Evolutionary conservation across 2,888 invertebrate genomes (phyloP).

Genomic region (Halocaridina rubra): DNA sequence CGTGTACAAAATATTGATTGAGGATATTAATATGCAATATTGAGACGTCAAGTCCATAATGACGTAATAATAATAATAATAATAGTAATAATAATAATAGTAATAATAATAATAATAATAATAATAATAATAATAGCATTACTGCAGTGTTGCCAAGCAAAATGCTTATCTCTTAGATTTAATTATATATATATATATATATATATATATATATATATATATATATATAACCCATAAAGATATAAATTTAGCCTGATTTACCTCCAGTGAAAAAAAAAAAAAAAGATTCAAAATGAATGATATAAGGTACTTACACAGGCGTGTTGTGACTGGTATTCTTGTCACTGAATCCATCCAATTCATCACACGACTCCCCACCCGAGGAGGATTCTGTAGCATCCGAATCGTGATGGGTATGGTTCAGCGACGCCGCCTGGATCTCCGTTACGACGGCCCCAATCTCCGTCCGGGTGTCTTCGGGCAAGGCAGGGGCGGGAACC

Average conservation of each 20-base stretch:
- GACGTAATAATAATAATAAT: not conserved
- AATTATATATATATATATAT: no score
- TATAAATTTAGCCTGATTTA: no score
- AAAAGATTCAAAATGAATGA: not conserved
- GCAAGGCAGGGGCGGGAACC: constrained; percentile 3
- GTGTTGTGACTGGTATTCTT: constrained; percentile 35
- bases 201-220: no score
- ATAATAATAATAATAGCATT: no score
- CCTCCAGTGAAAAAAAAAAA: no score
- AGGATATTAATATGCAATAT: not conserved
- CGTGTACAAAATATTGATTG: not conserved
- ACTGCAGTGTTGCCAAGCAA: no score
- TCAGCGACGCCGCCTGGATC: constrained; percentile 48
- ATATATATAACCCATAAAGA: no score
- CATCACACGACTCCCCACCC: constrained; percentile 94
- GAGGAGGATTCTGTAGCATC: constrained; percentile 95
- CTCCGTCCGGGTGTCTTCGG: constrained; percentile 43
- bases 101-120: no score
- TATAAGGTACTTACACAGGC: constrained; percentile 65
- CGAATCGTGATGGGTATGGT: constrained; percentile 83
- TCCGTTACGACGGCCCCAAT: constrained; percentile 47
- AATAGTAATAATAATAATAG: no score
- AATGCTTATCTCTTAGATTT: no score
- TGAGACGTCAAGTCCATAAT: not conserved
- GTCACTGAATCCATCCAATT: constrained; percentile 71